These are phyloP conservation scores for Esox lucius DNA, from an alignment of 2,797 vertebrate genomes.

Conservation along the genomic window DNA sequence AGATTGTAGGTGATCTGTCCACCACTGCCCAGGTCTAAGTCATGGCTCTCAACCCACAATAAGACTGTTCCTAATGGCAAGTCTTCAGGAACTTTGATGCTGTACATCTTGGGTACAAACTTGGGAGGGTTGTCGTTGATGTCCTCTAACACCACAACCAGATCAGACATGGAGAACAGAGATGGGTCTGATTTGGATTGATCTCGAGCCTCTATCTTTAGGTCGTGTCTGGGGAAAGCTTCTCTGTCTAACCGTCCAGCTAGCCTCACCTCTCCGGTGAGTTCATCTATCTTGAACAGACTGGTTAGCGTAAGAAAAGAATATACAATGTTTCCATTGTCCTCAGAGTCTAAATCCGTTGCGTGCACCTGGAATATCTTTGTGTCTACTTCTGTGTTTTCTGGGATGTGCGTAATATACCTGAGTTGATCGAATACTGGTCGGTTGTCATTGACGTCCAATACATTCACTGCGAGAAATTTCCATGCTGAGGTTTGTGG, in stretches of 20 bases:
- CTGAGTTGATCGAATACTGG: conserved; percentile 85
- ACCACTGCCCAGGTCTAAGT: conserved; percentile 83
- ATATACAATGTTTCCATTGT: conserved; percentile 81
- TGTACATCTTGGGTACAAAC: conserved; percentile 81
- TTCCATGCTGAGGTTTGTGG: conserved; percentile 92
- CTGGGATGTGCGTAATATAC: conserved; percentile 81
- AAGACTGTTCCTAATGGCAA: conserved; percentile 83
- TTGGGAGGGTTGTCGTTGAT: conserved; percentile 91
- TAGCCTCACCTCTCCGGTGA: conserved; percentile 85
- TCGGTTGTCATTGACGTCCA: conserved; percentile 90
- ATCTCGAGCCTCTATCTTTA: conserved; percentile 88
- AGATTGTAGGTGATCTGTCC: conserved; percentile 87
- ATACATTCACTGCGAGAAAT: conserved; percentile 84
- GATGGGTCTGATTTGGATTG: conserved; percentile 78
- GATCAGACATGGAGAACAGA: conserved; percentile 79
- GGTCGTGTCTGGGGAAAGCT: conserved; percentile 74
- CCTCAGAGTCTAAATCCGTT: conserved; percentile 80
- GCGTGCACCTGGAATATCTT: conserved; percentile 81
- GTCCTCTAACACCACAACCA: conserved; percentile 86
- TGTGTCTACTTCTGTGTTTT: conserved; percentile 80
- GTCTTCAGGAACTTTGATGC: conserved; percentile 88
- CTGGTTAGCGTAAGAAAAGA: conserved; percentile 82
- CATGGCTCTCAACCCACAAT: conserved; percentile 88
- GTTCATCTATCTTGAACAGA: conserved; percentile 82
- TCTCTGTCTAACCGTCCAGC: conserved; percentile 85